Evolutionary conservation across 2,888 invertebrate species (phyloP).

Genomic region (Pollenia amentaria): DNA sequence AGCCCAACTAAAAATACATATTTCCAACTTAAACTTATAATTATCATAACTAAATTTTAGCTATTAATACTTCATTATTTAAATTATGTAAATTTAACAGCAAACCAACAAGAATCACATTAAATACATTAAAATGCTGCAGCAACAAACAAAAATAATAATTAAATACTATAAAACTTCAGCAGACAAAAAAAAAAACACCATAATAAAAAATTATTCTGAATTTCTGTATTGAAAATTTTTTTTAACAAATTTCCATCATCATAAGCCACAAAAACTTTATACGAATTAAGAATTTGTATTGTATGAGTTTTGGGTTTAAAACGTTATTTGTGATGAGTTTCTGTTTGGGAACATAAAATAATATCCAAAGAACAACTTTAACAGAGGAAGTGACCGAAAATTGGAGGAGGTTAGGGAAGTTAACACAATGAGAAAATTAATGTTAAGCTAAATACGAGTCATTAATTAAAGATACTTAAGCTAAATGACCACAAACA

Average conservation of each 20-base stretch:
- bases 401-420: slow-evolving; percentile 49
- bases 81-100: slow-evolving; percentile 70
- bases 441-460: slow-evolving; percentile 71
- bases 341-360: slow-evolving; percentile 29
- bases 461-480: slow-evolving; percentile 71
- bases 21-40: slow-evolving; percentile 52
- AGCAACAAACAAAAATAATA: slow-evolving; percentile 27
- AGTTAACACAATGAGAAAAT: slow-evolving; percentile 68
- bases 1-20: neutral
- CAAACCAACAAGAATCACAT: slow-evolving; percentile 49
- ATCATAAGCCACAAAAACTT: neutral
- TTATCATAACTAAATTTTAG: slow-evolving; percentile 64
- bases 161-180: slow-evolving; percentile 44
- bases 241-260: slow-evolving; percentile 62
- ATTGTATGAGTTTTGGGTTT: slow-evolving; percentile 14
- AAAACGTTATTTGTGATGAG: slow-evolving; percentile 35
- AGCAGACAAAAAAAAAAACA: slow-evolving; percentile 6
- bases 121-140: slow-evolving; percentile 6
- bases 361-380: neutral
- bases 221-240: slow-evolving; percentile 6
- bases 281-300: neutral
- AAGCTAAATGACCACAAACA: slow-evolving; percentile 67
- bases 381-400: slow-evolving; percentile 36
- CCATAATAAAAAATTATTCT: slow-evolving; percentile 39
- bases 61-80: slow-evolving; percentile 73